Evolutionary conservation across 2,797 vertebrate genomes (phyloP), one percentile per base, ranked within the genome.

Genomic region (Muscicapa comitata): DNA sequence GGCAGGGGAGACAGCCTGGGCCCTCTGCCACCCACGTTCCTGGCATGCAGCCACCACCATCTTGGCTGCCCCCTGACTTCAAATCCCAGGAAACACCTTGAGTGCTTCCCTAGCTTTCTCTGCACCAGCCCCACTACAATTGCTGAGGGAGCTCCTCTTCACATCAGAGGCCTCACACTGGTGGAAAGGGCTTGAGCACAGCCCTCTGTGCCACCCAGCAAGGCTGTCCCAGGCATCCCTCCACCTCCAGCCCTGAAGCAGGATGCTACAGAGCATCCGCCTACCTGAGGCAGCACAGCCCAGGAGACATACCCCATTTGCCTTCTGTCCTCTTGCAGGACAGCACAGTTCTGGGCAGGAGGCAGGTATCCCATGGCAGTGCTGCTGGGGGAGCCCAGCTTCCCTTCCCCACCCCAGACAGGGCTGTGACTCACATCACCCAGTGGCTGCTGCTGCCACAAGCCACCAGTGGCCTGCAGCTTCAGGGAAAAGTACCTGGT

Each of bases 101-200:
- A 65, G 43, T 6, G 2, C 29, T 54, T 33, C 21, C 26, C 25
- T 31, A 10, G 48, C 31, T 48, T 71, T 31, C 48, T 53, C 37
- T 28, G 20, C 2, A 0, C 13, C 21, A 53, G 51, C 21, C 14
- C 3, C 2, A 9, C 47, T 50, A 3, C 16, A 28, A 23, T 3
- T 47, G 55, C 45, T 5, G 1, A 47, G 1, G 10, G 33, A 75
- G n/a, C 40, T 67, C 24, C 63, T 92, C 38, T 16, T 58, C 14
- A 23, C 35, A 23, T 53, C 19, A 9, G 54, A 59, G 0, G 1
- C 37, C 19, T 37, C 51, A 24, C 0, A 1, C 6, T 45, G 45
- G 4, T 0, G 1, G n/a, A 55, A 57, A 17, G 38, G 45, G 18
- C 24, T 67, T 2, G 0, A 77, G 50, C 42, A 61, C 55, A 53